Conservation (phyloP, 2,113 vertebrate species). For the Pelodiscus sinensis region DNA sequence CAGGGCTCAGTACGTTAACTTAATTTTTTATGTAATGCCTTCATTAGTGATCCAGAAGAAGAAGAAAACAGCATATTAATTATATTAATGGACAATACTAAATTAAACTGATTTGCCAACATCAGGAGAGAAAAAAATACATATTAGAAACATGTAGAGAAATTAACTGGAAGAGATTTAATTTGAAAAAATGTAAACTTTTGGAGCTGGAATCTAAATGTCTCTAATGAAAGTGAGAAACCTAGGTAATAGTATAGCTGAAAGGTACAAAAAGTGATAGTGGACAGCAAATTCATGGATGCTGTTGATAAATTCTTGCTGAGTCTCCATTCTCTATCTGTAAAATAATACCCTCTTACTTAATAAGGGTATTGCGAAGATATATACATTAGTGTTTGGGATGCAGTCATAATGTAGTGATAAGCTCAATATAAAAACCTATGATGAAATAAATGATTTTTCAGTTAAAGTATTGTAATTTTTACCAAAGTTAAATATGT, state of each 20-base stretch:
- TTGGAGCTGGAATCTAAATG: not conserved
- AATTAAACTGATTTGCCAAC: conserved; percentile 51
- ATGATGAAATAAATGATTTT: not conserved
- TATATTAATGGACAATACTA: conserved; percentile 27
- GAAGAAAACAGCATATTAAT: conserved; percentile 28
- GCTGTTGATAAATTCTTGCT: accelerated
- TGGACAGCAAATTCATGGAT: not conserved
- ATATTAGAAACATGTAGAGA: not conserved
- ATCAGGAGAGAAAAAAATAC: not conserved
- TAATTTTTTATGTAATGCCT: not conserved
- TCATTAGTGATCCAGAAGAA: conserved; percentile 38
- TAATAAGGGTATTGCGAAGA: not conserved
- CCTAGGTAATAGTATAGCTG: not conserved
- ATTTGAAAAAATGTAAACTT: accelerated
- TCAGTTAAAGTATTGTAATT: not conserved
- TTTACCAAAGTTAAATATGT: not conserved
- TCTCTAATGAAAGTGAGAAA: accelerated
- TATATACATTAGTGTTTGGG: accelerated
- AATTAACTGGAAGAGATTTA: not conserved
- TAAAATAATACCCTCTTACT: not conserved
- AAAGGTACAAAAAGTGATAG: not conserved
- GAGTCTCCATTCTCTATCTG: not conserved
- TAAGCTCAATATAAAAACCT: accelerated
- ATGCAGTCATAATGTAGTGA: not conserved
- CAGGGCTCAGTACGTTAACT: not conserved